Evolutionary conservation across 2,888 invertebrate species (phyloP).

Genomic region (Cerastoderma edule): DNA sequence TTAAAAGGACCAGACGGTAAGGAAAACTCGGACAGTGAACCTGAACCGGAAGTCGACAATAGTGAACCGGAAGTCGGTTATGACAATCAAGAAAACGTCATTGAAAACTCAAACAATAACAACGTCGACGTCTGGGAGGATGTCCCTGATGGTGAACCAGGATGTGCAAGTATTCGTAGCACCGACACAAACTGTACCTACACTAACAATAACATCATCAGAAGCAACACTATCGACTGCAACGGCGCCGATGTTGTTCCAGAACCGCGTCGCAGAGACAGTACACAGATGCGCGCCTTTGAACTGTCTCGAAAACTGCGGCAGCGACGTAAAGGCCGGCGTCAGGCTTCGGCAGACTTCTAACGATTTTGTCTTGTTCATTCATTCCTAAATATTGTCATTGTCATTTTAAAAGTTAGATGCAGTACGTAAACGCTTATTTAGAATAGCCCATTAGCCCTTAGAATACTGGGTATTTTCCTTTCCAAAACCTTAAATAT

Average conservation of each 20-base stretch:
- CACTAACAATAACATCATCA: background rate
- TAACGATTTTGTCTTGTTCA: background rate
- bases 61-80: background rate
- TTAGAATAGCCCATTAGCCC: too few relatives aligned
- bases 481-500: too few relatives aligned
- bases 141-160: background rate
- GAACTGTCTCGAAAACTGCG: constrained; percentile 16
- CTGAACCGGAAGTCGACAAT: background rate
- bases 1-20: constrained; percentile 7
- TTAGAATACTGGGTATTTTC: too few relatives aligned
- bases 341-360: constrained; percentile 11
- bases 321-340: background rate
- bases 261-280: background rate
- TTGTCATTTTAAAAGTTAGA: too few relatives aligned
- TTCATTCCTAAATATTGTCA: too few relatives aligned
- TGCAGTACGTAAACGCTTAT: too few relatives aligned
- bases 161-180: too few relatives aligned
- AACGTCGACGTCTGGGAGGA: constrained; percentile 19
- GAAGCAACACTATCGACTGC: background rate
- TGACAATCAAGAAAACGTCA: too few relatives aligned
- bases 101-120: too few relatives aligned
- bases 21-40: constrained; percentile 4
- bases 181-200: too few relatives aligned
- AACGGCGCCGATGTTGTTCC: constrained; percentile 1
- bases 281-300: constrained; percentile 20